Percentiles rank a stretch among this genome's conserved stretches.
These are phyloP conservation scores for Cryptomyrus ogoouensis DNA, from an alignment of 2,113 vertebrate species.

Conservation along the genomic window DNA sequence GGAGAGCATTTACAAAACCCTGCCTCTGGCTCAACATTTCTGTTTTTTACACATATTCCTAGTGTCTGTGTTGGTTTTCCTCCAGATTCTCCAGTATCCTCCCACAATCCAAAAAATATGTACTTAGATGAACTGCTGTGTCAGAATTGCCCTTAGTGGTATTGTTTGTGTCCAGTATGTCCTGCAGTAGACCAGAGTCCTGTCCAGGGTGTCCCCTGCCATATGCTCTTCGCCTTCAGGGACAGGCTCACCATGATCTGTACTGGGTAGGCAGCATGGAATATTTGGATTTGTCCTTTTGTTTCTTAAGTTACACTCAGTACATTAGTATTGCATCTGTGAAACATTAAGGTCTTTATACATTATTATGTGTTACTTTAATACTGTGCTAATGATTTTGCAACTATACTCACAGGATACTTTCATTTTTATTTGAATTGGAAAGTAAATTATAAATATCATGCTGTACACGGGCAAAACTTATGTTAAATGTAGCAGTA, in stretches of 20 bases:
- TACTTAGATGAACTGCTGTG: not conserved
- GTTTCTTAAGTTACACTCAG: not conserved
- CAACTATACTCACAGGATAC: not conserved
- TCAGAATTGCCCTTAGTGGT: not conserved
- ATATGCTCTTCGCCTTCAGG: not conserved
- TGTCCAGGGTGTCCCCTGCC: not conserved
- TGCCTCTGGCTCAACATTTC: not conserved
- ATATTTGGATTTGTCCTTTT: not conserved
- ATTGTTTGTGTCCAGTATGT: not conserved
- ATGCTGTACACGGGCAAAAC: not conserved
- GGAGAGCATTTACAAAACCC: not conserved
- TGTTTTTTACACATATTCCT: not conserved
- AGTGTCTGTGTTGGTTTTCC: not conserved
- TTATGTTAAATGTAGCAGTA: not conserved
- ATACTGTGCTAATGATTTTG: not conserved
- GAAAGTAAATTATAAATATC: not conserved
- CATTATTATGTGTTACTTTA: not conserved
- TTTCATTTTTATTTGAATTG: not conserved
- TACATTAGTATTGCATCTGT: not conserved
- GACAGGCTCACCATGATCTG: not conserved
- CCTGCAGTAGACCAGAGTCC: not conserved
- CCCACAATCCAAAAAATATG: not conserved
- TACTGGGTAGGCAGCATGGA: not conserved
- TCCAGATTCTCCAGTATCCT: not conserved
- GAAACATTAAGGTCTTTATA: not conserved